Conservation (phyloP, 2,113 vertebrate species). For the Pachypanchax playfairii region DNA sequence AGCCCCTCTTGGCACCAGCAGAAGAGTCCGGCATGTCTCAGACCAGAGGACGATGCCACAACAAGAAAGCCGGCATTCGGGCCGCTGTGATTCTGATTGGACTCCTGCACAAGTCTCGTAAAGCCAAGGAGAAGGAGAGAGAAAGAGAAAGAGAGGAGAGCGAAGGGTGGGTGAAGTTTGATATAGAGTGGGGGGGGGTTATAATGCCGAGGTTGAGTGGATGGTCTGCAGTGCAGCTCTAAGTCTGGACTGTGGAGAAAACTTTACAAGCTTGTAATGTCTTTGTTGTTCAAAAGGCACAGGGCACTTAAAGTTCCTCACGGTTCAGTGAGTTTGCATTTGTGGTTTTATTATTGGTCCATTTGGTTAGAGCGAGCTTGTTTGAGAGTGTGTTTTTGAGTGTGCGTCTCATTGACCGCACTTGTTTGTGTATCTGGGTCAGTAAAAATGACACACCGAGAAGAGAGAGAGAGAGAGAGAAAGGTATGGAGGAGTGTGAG, state of each 20-base stretch:
- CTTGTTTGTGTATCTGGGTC: conserved; percentile 44
- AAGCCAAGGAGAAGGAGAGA: conserved; percentile 81
- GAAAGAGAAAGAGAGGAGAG: conserved; percentile 69
- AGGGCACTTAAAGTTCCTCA: conserved; percentile 18
- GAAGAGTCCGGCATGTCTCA: conserved; percentile 82
- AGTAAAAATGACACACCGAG: conserved; percentile 36
- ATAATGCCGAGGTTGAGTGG: not conserved
- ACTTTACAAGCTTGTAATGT: conserved; percentile 49
- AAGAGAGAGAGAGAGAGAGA: conserved; percentile 3
- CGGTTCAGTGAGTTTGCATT: conserved; percentile 25
- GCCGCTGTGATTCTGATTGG: conserved; percentile 94
- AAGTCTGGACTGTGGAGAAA: conserved; percentile 14
- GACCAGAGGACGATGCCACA: conserved; percentile 79
- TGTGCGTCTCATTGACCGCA: conserved; percentile 26
- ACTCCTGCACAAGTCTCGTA: conserved; percentile 91
- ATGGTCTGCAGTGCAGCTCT: conserved; percentile 29
- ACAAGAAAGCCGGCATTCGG: conserved; percentile 90
- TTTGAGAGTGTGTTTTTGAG: conserved; percentile 4
- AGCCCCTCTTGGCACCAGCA: conserved; percentile 49
- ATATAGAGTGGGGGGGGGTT: conserved; percentile 12
- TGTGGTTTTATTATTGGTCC: conserved; percentile 30
- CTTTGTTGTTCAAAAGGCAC: conserved; percentile 18
- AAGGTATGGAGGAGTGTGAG: conserved; percentile 16
- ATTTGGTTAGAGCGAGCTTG: conserved; percentile 20
- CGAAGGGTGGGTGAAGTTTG: conserved; percentile 75